A percentile compares a stretch with the other conserved stretches of the same genome.
These are phyloP conservation scores for Sabatieria punctata DNA, from an alignment of 2,888 invertebrate genomes.

Conservation along the genomic window DNA sequence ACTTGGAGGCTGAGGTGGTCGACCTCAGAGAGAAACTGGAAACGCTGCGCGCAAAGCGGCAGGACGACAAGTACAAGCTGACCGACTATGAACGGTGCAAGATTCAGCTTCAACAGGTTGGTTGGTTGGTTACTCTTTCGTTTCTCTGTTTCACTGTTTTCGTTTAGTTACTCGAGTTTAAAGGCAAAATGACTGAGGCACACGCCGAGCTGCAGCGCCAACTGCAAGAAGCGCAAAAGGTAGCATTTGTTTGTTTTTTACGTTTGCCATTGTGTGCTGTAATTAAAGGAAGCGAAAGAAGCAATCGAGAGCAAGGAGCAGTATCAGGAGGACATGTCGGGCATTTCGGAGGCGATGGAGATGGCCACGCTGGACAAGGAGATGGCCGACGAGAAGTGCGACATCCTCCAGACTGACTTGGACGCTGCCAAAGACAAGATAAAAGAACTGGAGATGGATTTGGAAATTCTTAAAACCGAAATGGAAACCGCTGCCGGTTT, in stretches of 20 bases:
- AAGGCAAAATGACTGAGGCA: constrained; percentile 75
- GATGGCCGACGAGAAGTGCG: constrained; percentile 87
- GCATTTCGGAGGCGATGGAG: constrained; percentile 79
- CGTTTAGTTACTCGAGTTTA: constrained; percentile 61
- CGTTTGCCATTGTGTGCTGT: background rate
- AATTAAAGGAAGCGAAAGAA: constrained; percentile 57
- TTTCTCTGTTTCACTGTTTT: constrained; percentile 1
- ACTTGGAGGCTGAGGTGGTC: constrained; percentile 45
- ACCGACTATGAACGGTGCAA: constrained; percentile 76
- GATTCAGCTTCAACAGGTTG: constrained; percentile 65
- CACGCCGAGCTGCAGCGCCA: constrained; percentile 70
- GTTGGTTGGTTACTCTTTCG: background rate
- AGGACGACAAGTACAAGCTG: constrained; percentile 74
- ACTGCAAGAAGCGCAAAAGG: constrained; percentile 37
- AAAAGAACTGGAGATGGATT: constrained; percentile 73
- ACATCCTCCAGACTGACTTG: constrained; percentile 53
- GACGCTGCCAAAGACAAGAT: constrained; percentile 72
- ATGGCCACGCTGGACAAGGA: constrained; percentile 95
- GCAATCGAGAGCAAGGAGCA: constrained; percentile 65
- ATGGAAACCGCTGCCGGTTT: constrained; percentile 44
- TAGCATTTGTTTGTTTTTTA: constrained; percentile 11
- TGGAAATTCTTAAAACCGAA: constrained; percentile 64
- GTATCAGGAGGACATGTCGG: constrained; percentile 84
- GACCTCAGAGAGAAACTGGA: constrained; percentile 87
- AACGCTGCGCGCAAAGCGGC: constrained; percentile 58